A percentile compares a stretch with the other conserved stretches of the same genome.
These are phyloP conservation scores for Tridacna gigas DNA, from an alignment of 2,888 invertebrate genomes.

Conservation along the genomic window DNA sequence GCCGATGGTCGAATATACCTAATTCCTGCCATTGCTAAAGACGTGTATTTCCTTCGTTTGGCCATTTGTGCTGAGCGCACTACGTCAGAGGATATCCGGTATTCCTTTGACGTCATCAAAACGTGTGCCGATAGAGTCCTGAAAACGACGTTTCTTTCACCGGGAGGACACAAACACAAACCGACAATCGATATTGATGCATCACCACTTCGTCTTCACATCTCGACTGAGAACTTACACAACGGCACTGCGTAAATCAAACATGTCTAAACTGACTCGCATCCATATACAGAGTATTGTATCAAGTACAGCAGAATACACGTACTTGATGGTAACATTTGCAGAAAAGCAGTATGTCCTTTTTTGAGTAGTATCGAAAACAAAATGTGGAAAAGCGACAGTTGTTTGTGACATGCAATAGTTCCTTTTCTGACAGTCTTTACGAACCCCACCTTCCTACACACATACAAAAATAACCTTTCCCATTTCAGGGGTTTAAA, in stretches of 20 bases:
- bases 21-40: conserved; percentile 65
- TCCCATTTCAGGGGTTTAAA: too few species aligned
- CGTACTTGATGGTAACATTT: too few species aligned
- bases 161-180: conserved; percentile 40
- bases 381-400: too few species aligned
- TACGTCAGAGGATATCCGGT: conserved; percentile 61
- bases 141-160: conserved; percentile 3
- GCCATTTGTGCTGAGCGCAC: conserved; percentile 68
- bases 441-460: too few species aligned
- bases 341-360: too few species aligned
- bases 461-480: too few species aligned
- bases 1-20: conserved; percentile 65
- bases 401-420: too few species aligned
- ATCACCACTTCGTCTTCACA: conserved; percentile 43
- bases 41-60: conserved; percentile 67
- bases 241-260: conserved; percentile 1
- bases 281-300: too few species aligned
- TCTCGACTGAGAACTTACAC: conserved; percentile 14
- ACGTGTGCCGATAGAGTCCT: conserved; percentile 56
- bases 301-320: too few species aligned
- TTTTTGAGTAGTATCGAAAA: too few species aligned
- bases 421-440: too few species aligned
- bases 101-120: conserved; percentile 63
- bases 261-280: too few species aligned
- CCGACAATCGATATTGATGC: conserved; percentile 58